Percentiles rank a stretch among this genome's conserved stretches.
These are phyloP conservation scores for Notechis scutatus DNA, from an alignment of 2,113 vertebrate species.

Conservation along the genomic window DNA sequence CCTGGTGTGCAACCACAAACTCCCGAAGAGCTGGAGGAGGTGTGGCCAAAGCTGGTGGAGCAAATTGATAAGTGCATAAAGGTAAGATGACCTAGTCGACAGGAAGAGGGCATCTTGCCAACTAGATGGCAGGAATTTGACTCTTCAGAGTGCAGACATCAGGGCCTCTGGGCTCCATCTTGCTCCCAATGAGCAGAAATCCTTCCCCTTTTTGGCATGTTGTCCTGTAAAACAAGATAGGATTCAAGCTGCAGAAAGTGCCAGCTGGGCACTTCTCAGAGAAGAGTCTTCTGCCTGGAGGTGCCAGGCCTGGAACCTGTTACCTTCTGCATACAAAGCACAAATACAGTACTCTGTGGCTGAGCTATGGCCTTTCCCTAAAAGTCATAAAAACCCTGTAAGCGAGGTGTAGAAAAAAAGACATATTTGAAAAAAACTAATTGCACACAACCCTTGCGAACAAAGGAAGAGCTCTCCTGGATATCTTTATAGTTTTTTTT, in stretches of 20 bases:
- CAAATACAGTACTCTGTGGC: not conserved
- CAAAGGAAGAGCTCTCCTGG: not conserved
- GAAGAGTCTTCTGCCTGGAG: not conserved
- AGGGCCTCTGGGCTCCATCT: not conserved
- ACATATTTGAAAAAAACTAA: not conserved
- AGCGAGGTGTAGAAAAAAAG: not conserved
- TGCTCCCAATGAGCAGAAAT: not conserved
- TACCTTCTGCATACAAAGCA: not conserved
- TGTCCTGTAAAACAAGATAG: not conserved
- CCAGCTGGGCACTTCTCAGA: not conserved
- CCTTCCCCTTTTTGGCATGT: not conserved
- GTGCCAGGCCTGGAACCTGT: not conserved
- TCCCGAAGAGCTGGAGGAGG: conserved; percentile 69
- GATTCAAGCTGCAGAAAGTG: not conserved
- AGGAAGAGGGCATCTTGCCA: not conserved
- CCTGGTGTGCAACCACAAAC: not conserved
- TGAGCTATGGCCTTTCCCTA: not conserved
- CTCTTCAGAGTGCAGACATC: not conserved
- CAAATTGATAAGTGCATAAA: conserved; percentile 70
- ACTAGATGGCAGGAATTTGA: not conserved
- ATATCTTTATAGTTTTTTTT: not conserved
- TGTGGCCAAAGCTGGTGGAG: conserved; percentile 77
- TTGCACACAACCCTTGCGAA: not conserved
- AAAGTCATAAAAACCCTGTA: not conserved
- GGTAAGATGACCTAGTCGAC: conserved; percentile 43